Evolutionary conservation across 1,140 invertebrate species (phyloP), one percentile per base, ranked within the genome.

Genomic region (Panonychus citri): DNA sequence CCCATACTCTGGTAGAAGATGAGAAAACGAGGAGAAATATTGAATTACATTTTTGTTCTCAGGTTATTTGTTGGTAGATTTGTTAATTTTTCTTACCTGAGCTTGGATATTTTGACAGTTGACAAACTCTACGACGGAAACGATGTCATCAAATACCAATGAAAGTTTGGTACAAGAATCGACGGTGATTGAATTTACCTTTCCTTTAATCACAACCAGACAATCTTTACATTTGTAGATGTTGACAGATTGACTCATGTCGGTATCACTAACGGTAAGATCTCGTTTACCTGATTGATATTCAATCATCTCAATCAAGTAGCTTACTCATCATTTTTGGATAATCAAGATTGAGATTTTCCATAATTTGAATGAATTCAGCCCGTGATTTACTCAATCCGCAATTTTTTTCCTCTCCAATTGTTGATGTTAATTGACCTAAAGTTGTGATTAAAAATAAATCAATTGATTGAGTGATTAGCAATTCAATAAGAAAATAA

Each of bases 241-340:
- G 71, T 98, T 97, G 3, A 98, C 82, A 10, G 90, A 84, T 71
- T 98, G 96, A 72, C 96, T 96, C 81, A 95, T 88, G 66, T 95
- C 85, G 1, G 81, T 82, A 54, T 87, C 78, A 50, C 85, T 80
- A 37, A 98, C 66, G 0, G 85, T 64, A 40, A 96, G 68, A 64
- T 80, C 75, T 48, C 78, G 72, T 65, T 88, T 86, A 62, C 81
- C 81, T 65, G 82, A 81, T 62, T 94, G 87, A 69, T 94, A 82
- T 73, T 95, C 88, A 65, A 95, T 81, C 30, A 89, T 70, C 91
- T n/a, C n/a, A n/a, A n/a, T n/a, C n/a, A 12, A 34, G 12, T 34
- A 34, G 39, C n/a, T n/a, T n/a, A n/a, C n/a, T n/a, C n/a, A n/a
- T n/a, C n/a, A n/a, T n/a, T n/a, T n/a, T n/a, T n/a, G n/a, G n/a